Evolutionary conservation across 1,140 invertebrate genomes (phyloP).

Genomic region (Conus betulinus): DNA sequence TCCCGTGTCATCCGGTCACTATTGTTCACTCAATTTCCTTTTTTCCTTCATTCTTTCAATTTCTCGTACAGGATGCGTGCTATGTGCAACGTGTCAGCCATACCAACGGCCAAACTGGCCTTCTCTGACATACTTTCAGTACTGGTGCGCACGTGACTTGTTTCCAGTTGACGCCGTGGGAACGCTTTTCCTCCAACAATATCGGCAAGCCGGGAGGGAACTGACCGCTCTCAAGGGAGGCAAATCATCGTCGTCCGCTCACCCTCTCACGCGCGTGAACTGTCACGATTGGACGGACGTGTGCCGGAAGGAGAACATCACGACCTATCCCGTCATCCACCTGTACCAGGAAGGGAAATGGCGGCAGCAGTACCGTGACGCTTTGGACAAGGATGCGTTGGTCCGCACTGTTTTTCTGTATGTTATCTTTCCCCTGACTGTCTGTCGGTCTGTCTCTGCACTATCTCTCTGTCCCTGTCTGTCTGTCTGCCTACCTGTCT

Average conservation of each 20-base stretch:
- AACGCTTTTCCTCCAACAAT: constrained; percentile 56
- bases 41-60: no score
- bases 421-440: constrained; percentile 26
- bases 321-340: constrained; percentile 59
- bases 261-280: constrained; percentile 58
- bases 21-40: no score
- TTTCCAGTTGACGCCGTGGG: constrained; percentile 60
- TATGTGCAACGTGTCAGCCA: no score
- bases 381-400: constrained; percentile 58
- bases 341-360: constrained; percentile 55
- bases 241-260: constrained; percentile 23
- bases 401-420: constrained; percentile 60
- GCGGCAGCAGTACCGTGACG: constrained; percentile 57
- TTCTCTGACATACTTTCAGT: no score
- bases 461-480: not conserved
- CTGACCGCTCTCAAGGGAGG: constrained; percentile 33
- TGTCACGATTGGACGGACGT: constrained; percentile 72
- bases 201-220: constrained; percentile 48
- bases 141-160: no score
- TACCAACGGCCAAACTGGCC: no score
- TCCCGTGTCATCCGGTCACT: no score
- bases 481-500: not conserved
- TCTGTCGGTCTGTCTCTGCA: not conserved
- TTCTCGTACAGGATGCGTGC: no score
- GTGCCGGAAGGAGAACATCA: constrained; percentile 64